These are phyloP conservation scores for Chrysolina haemoptera DNA, from an alignment of 2,888 invertebrate genomes.

Conservation along the genomic window DNA sequence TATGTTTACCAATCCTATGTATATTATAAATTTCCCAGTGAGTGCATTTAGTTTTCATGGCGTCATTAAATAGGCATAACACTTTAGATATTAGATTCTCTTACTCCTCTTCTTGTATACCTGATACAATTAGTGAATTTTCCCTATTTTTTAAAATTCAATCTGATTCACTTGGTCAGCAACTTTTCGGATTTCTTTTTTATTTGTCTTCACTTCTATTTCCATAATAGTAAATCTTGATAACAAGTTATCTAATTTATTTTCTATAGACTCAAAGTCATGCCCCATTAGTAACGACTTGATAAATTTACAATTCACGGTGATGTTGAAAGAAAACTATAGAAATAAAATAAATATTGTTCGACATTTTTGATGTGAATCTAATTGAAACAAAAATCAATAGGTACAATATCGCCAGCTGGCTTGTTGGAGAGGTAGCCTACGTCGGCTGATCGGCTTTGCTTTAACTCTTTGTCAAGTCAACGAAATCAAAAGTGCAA, in stretches of 20 bases:
- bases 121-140: conserved; percentile 19
- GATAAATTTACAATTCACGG: too few species aligned
- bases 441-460: too few species aligned
- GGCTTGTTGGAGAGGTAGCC: too few species aligned
- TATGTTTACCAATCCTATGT: conserved; percentile 7
- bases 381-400: too few species aligned
- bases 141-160: background rate
- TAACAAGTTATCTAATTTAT: background rate
- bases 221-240: background rate
- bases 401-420: too few species aligned
- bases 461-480: too few species aligned
- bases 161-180: background rate
- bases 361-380: too few species aligned
- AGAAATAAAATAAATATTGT: too few species aligned
- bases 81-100: conserved; percentile 24
- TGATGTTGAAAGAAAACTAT: too few species aligned
- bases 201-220: background rate
- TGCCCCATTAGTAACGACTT: too few species aligned
- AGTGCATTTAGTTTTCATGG: conserved; percentile 19
- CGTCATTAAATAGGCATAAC: conserved; percentile 20
- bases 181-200: background rate
- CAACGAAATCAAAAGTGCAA: too few species aligned
- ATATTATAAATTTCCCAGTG: conserved; percentile 15
- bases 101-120: conserved; percentile 20
- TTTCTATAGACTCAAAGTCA: background rate